Evolutionary conservation across 2,113 vertebrate species (phyloP), one percentile per base, ranked within the genome.

Genomic region (Leiothrix lutea): DNA sequence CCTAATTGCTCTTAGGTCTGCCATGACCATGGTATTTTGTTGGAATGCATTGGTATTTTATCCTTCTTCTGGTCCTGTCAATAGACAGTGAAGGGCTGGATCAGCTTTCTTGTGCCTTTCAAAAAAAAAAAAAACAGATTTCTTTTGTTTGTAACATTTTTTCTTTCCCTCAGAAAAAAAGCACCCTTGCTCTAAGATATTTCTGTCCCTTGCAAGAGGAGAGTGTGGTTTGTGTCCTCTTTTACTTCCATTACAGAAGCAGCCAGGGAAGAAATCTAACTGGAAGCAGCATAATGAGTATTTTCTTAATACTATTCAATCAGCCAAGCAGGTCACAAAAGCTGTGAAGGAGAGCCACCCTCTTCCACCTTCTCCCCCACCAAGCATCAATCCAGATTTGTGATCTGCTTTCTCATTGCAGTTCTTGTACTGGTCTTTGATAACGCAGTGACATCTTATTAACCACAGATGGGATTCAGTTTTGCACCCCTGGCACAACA

Each of bases 211-310:
- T 88, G 58, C 17, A 88, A 45, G 26, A 53, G 44, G 22, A 10
- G 11, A 78, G 42, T 36, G 36, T 3, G 70, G 15, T 60, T 47
- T 75, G 42, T 42, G 25, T 58, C 29, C 75, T 83, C 51, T 36
- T 81, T 25, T 69, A 47, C 73, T 93, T 94, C 69, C 70, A 31
- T 90, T 89, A 38, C 75, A 98, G 97, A 58, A 85, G 69, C 90
- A 91, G 25, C 57, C 80, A 16, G 45, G 56, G 61, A 98, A 77
- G 75, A 98, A 97, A 90, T 96, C 88, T 60, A 97, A 96, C 80
- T 97, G 97, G 97, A 97, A 96, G 80, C 93, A 97, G 35, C 62
- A 94, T 40, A 97, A 95, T 44, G 91, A 98, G 86, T 96, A 97
- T 40, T 98, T 98, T 83, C 92, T 98, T 64, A 97, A 75, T 13